These are phyloP conservation scores for Drosophila bocki DNA, from an alignment of 1,140 invertebrate genomes.

Conservation along the genomic window DNA sequence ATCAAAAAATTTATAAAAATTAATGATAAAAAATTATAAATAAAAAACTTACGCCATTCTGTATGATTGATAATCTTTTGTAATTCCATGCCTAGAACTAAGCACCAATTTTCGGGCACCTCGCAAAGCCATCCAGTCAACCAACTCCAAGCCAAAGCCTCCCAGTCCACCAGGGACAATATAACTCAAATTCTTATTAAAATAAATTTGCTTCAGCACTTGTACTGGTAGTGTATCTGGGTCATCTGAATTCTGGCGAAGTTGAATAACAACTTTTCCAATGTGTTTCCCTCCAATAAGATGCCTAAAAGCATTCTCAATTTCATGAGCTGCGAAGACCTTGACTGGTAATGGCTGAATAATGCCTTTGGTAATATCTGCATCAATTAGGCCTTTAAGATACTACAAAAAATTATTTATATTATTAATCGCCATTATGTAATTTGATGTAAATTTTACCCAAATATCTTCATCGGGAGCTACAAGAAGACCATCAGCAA, in stretches of 20 bases:
- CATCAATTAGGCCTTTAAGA: constrained; percentile 72
- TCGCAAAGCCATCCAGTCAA: constrained; percentile 93
- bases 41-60: constrained; percentile 86
- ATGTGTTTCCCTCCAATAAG: constrained; percentile 95
- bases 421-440: not conserved
- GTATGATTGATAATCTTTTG: constrained; percentile 92
- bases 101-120: constrained; percentile 92
- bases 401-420: constrained; percentile 29
- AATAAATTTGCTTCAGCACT: constrained; percentile 85
- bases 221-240: constrained; percentile 62
- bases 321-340: constrained; percentile 87
- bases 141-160: constrained; percentile 96
- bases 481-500: constrained; percentile 91
- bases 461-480: constrained; percentile 85
- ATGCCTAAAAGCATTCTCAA: constrained; percentile 90
- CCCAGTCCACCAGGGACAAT: constrained; percentile 92
- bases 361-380: constrained; percentile 86
- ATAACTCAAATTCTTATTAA: constrained; percentile 86
- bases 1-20: constrained; percentile 28
- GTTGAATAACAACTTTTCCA: constrained; percentile 89
- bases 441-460: constrained; percentile 52
- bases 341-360: constrained; percentile 88
- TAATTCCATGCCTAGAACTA: constrained; percentile 91
- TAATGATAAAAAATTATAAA: not conserved
- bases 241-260: constrained; percentile 62